Base-by-base conservation (phyloP, 2,113 vertebrate genomes). In the Pluvianellus socialis region DNA sequence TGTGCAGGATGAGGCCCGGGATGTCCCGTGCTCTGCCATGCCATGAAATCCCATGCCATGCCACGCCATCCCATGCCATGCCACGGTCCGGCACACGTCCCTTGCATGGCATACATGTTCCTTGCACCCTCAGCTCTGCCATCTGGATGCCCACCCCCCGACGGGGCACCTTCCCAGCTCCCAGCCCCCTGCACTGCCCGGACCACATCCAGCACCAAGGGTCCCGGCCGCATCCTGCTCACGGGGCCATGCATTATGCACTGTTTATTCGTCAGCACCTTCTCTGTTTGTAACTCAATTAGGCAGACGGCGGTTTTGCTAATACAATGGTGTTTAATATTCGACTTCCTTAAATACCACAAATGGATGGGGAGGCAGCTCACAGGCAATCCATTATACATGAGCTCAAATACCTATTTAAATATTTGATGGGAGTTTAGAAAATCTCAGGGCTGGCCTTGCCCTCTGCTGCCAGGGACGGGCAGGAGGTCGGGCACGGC, bases 321-420 rank as follows among this genome's bases (percentile, higher is more conserved):
- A 97, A 96, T 97, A 96, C 94, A 96, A 90, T 82, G 96, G 92
- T 90, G 96, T 94, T 97, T 97, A 97, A 97, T 96, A 95, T 93
- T 95, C 93, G 27, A 55, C 90, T 97, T 96, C 90, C 94, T 96
- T 93, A 96, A 97, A 96, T 88, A 91, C 97, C 95, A 74, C 95
- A 95, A 97, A 95, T 96, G 87, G 97, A 96, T 71, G 70, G 86
- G 86, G 92, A 93, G 92, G 92, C 95, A 96, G 96, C 8, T 1
- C 14, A 2, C 0, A 0, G 79, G 55, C 8, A 1, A 96, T 97
- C 94, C 96, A 97, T 97, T 97, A 96, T 96, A 96, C 96, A 97
- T 96, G 93, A 97, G 91, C 91, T 95, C 95, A 92, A 96, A 95
- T 95, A 90, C 42, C 58, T 91, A 86, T 87, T 96, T 97, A 83